A percentile compares a stretch with the other conserved stretches of the same genome.
Conservation (phyloP, 2,888 invertebrate genomes). For the Morpho helenor region DNA sequence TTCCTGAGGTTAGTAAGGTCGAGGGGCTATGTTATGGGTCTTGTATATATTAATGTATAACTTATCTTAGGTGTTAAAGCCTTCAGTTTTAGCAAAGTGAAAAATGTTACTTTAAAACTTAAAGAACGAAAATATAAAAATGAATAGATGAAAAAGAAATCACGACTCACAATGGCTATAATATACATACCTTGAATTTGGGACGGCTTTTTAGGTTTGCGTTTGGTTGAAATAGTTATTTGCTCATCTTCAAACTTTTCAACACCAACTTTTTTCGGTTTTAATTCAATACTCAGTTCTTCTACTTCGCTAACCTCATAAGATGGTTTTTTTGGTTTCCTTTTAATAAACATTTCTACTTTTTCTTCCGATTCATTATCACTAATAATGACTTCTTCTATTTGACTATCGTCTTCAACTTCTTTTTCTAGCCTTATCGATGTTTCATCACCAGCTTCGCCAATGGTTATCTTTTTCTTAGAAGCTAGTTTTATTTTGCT, state of each 20-base stretch:
- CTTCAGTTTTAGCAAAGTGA: no score
- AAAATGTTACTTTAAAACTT: no score
- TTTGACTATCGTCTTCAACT: conserved; percentile 80
- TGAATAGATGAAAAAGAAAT: not conserved
- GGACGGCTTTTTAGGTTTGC: conserved; percentile 81
- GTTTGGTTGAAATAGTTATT: conserved; percentile 83
- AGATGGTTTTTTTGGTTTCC: conserved; percentile 68
- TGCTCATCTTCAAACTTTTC: conserved; percentile 82
- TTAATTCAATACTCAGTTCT: conserved; percentile 79
- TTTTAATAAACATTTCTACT: conserved; percentile 70
- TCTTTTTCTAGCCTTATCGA: conserved; percentile 83
- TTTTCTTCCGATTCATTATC: conserved; percentile 81
- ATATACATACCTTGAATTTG: conserved; percentile 80
- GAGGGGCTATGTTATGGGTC: no score
- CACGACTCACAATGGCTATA: not conserved
- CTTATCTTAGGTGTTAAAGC: no score
- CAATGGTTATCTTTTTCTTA: conserved; percentile 79
- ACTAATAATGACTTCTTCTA: conserved; percentile 83
- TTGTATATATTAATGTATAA: no score
- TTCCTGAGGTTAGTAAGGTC: no score
- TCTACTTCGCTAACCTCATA: conserved; percentile 82
- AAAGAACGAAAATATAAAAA: not conserved
- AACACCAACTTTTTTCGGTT: conserved; percentile 58
- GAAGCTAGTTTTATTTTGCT: conserved; percentile 85
- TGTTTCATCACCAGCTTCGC: conserved; percentile 84